Evolutionary conservation across 2,888 invertebrate species (phyloP).

Genomic region (Drosophila peninsularis): DNA sequence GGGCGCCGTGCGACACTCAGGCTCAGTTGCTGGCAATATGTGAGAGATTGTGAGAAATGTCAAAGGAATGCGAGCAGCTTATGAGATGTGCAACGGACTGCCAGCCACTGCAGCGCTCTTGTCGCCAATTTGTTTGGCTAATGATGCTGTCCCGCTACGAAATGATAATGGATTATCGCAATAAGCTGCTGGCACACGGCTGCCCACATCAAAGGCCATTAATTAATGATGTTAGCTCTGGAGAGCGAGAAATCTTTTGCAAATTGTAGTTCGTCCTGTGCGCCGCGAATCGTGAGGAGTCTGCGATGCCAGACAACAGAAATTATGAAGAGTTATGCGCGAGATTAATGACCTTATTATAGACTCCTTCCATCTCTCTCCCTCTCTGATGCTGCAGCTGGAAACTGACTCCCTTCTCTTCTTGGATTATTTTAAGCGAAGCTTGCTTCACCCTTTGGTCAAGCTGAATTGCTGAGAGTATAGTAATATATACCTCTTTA

Average conservation of each 20-base stretch:
- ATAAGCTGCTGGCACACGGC: conserved; percentile 5
- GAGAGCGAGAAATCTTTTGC: neutral
- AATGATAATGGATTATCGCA: conserved; percentile 31
- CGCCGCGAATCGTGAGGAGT: conserved; percentile 29
- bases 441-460: too few species aligned
- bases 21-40: conserved; percentile 33
- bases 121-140: conserved; percentile 66
- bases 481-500: too few species aligned
- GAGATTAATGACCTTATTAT: conserved; percentile 76
- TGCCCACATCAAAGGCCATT: conserved; percentile 38
- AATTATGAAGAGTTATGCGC: conserved; percentile 27
- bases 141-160: conserved; percentile 51
- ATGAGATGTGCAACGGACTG: conserved; percentile 54
- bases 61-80: conserved; percentile 48
- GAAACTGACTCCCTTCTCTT: too few species aligned
- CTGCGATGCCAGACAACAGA: conserved; percentile 8
- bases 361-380: conserved; percentile 41
- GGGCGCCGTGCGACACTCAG: too few species aligned
- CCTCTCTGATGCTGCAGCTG: neutral
- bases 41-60: conserved; percentile 59
- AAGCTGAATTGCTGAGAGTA: too few species aligned
- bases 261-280: conserved; percentile 24
- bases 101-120: conserved; percentile 12
- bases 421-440: too few species aligned
- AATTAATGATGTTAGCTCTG: conserved; percentile 26